phyloP scores from a whole-genome alignment of 2,797 vertebrate genomes.

The Sebastolobus altivelis region DNA sequence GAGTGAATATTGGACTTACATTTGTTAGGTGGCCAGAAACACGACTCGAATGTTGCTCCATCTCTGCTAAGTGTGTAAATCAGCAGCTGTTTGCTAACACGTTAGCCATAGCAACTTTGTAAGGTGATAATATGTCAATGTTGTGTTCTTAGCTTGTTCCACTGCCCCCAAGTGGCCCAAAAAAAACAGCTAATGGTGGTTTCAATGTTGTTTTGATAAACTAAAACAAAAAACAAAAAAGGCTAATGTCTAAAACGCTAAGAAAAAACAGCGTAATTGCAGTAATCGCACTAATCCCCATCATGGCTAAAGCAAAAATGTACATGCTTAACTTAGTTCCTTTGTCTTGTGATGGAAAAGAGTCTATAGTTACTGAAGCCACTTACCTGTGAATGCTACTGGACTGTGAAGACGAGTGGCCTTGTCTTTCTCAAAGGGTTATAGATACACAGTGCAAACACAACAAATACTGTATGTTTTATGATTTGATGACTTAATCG shows the following conservation, averaged over 20 bases:
- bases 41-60: background rate
- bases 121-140: background rate
- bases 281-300: background rate
- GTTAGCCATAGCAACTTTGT: background rate
- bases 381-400: slow-evolving; percentile 37
- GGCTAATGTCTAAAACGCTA: background rate
- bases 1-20: background rate
- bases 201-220: background rate
- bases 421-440: slow-evolving; percentile 30
- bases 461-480: slow-evolving; percentile 24
- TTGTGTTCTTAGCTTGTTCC: background rate
- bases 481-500: slow-evolving; percentile 19
- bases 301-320: background rate
- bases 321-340: background rate
- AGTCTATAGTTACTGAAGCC: slow-evolving; percentile 1
- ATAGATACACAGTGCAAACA: slow-evolving; percentile 22
- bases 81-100: background rate
- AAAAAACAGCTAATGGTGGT: background rate
- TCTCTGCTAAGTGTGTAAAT: background rate
- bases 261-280: background rate
- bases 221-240: background rate
- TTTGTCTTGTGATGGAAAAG: slow-evolving; percentile 58
- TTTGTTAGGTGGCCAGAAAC: background rate
- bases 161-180: background rate
- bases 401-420: slow-evolving; percentile 45